phyloP scores from a whole-genome alignment of 2,888 invertebrate genomes.

The Cinara cedri region DNA sequence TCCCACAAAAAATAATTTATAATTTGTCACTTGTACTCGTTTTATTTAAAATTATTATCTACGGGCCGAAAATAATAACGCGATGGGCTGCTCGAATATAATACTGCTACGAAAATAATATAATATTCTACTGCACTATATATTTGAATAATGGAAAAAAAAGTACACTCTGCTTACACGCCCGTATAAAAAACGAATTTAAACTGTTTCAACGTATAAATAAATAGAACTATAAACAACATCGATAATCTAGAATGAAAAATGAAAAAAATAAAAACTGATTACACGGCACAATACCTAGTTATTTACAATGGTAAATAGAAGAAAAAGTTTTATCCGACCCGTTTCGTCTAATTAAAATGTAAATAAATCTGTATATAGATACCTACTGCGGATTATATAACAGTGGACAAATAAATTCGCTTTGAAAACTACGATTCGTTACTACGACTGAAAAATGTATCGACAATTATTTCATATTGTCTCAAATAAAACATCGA shows the following conservation, averaged over 20 bases:
- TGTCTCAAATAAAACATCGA: background rate
- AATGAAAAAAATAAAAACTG: no score
- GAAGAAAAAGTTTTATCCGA: background rate
- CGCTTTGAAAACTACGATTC: background rate
- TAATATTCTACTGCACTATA: background rate
- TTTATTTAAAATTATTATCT: background rate
- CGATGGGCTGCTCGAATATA: background rate
- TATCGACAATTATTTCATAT: background rate
- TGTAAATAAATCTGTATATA: background rate
- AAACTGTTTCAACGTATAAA: constrained; percentile 1
- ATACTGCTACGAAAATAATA: background rate
- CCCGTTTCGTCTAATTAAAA: background rate
- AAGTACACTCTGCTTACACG: background rate
- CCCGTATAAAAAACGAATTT: background rate
- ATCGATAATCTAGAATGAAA: background rate
- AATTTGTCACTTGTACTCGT: background rate
- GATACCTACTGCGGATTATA: background rate
- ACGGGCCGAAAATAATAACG: background rate
- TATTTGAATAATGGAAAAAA: background rate
- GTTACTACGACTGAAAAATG: background rate
- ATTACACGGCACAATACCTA: background rate
- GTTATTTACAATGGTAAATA: background rate
- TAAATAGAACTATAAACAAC: background rate
- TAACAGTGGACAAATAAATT: background rate
- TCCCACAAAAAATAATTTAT: background rate